Base-by-base conservation (phyloP, 2,113 vertebrate genomes). In the Dicentrarchus labrax region DNA sequence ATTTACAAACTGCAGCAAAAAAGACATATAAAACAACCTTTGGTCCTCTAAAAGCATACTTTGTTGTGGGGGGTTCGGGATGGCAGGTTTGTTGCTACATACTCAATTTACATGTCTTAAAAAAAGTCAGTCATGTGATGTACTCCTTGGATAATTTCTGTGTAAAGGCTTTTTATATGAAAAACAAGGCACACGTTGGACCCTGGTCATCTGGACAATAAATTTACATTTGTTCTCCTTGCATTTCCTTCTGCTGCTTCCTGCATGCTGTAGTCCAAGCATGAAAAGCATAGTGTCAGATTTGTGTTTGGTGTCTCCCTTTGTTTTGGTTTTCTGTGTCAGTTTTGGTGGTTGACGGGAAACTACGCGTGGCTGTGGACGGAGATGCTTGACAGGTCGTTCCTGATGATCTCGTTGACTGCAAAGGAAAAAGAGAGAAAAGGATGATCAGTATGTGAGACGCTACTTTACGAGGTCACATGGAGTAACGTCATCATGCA, bases 351-450 rank as follows among this genome's bases (percentile, higher is more conserved):
- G 8, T 30, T 15, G 69, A 50, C 6, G 16, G 78, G 77, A 88
- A 89, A 75, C 90, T 95, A 96, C 1, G 94, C 92, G 0, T 94
- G 94, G 89, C 93, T 95, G 85, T 97, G 96, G 86, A 96, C 94
- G 51, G 90, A 96, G 92, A 97, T 96, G 94, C 96, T 96, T 59
- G 97, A 99, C 87, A 99, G 97, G 93, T 99, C 98, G 21, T 99
- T 99, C 85, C 96, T 95, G 93, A 99, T 99, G 79, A 99, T 97
- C 94, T 99, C 98, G 50, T 99, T 99, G 93, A 99, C 98, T 99
- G 97, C 36, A 92, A 91, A 95, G n/a, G 67, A 17, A 41, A 76
- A 59, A 85, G 47, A 86, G 13, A 80, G 24, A 76, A 30, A 53
- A 38, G 6, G 11, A 50, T 1, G 2, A 47, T 81, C 30, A 76